Percentiles rank a stretch among this genome's conserved stretches.
These are phyloP conservation scores for Rhea pennata DNA, from an alignment of 2,113 vertebrate species.

Conservation along the genomic window DNA sequence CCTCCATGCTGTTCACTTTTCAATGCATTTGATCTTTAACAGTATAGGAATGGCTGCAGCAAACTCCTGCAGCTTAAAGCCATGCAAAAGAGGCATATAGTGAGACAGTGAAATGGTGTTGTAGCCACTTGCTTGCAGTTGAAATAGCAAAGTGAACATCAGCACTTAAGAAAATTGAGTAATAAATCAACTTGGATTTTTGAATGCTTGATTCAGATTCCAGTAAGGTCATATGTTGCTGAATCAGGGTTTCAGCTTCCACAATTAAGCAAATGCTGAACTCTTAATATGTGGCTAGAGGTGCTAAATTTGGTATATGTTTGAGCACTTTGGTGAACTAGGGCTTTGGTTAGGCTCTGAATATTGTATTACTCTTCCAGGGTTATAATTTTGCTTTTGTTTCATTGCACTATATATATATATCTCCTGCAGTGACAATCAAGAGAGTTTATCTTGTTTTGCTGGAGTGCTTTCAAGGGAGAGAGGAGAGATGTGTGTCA, in stretches of 20 bases:
- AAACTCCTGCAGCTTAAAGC: background rate
- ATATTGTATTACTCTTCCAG: background rate
- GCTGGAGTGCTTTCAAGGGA: background rate
- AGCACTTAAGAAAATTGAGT: conserved; percentile 8
- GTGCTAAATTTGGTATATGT: background rate
- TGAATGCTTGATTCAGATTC: conserved; percentile 44
- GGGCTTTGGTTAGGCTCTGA: background rate
- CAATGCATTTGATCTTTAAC: background rate
- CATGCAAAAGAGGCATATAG: background rate
- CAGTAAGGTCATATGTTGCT: conserved; percentile 31
- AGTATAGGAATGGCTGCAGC: background rate
- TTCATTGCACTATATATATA: conserved; percentile 5
- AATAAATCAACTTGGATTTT: conserved; percentile 36
- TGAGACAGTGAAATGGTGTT: background rate
- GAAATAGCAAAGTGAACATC: background rate
- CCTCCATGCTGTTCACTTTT: background rate
- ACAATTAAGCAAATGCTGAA: conserved; percentile 6
- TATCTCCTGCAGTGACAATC: background rate
- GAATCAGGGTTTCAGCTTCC: conserved; percentile 49
- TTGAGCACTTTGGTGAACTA: background rate
- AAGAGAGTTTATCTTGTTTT: conserved; percentile 33
- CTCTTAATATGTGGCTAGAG: background rate
- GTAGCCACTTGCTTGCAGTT: background rate
- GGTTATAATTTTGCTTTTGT: background rate
- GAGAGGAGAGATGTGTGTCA: background rate